phyloP scores from a whole-genome alignment of 2,797 vertebrate genomes.

The Miopithecus talapoin region DNA sequence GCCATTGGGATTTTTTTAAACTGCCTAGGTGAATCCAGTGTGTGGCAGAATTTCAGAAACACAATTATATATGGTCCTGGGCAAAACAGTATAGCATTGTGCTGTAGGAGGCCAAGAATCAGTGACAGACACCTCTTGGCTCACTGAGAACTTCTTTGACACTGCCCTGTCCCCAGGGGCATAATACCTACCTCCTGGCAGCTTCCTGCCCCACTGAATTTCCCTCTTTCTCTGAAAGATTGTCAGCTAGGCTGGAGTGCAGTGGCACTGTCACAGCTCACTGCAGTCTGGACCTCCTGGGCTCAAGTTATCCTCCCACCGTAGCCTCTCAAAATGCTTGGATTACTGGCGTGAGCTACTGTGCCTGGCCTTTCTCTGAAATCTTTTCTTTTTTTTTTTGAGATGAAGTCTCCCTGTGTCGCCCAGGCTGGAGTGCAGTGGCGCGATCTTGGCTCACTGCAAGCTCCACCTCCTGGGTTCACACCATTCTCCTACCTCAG shows the following conservation, averaged over 20 bases:
- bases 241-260: not conserved
- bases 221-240: not conserved
- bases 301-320: not conserved
- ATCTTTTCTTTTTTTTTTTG: not conserved
- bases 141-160: not conserved
- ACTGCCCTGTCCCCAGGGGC: not conserved
- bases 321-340: not conserved
- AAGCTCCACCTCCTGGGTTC: too few relatives aligned
- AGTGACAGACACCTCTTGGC: not conserved
- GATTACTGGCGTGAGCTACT: not conserved
- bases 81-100: not conserved
- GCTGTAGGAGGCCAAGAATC: not conserved
- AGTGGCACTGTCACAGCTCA: not conserved
- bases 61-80: not conserved
- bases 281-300: not conserved
- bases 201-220: not conserved
- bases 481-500: too few relatives aligned
- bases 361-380: not conserved
- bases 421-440: too few relatives aligned
- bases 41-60: not conserved
- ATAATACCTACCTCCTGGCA: not conserved
- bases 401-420: too few relatives aligned
- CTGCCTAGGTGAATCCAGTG: not conserved
- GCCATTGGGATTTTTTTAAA: constrained; percentile 8
- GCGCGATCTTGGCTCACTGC: too few relatives aligned